Conservation (phyloP, 2,797 vertebrate species). For the Harpagifer antarcticus region DNA sequence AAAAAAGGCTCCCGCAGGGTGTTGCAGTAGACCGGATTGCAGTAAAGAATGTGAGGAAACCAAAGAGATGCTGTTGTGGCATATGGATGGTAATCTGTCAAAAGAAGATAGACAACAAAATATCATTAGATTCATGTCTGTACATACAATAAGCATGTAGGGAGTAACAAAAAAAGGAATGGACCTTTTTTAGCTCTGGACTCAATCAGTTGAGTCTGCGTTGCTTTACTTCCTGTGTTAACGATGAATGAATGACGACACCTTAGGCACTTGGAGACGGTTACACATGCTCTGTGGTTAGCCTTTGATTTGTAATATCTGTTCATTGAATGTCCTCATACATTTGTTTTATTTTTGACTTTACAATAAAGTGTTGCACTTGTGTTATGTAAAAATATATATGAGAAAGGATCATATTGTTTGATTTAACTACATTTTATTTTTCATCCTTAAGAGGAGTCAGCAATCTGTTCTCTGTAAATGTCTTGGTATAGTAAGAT, state of each 20-base stretch:
- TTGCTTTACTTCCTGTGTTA: slow-evolving; percentile 46
- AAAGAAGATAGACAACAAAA: slow-evolving; percentile 18
- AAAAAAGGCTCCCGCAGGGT: slow-evolving; percentile 5
- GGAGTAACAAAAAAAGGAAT: slow-evolving; percentile 34
- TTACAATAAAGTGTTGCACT: slow-evolving; percentile 7
- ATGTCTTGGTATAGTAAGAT: slow-evolving; percentile 66
- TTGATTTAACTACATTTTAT: slow-evolving; percentile 27
- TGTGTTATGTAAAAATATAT: neutral
- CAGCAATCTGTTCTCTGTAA: slow-evolving; percentile 32
- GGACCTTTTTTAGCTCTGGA: slow-evolving; percentile 39
- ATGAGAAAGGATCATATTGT: slow-evolving; percentile 13
- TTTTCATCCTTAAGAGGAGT: slow-evolving; percentile 9
- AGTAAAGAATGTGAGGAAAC: slow-evolving; percentile 63
- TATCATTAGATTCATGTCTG: slow-evolving; percentile 43
- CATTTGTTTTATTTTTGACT: slow-evolving; percentile 28
- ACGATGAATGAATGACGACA: slow-evolving; percentile 55
- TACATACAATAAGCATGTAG: slow-evolving; percentile 53
- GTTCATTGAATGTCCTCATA: slow-evolving; percentile 64
- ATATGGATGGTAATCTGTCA: slow-evolving; percentile 46
- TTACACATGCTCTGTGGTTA: slow-evolving; percentile 66
- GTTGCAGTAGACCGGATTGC: neutral
- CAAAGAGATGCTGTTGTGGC: slow-evolving; percentile 65
- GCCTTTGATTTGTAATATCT: slow-evolving; percentile 46
- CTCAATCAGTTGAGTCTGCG: slow-evolving; percentile 29
- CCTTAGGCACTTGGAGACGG: slow-evolving; percentile 63